These are phyloP conservation scores for Cephus nigrinus DNA, from an alignment of 2,888 invertebrate species.

Conservation along the genomic window DNA sequence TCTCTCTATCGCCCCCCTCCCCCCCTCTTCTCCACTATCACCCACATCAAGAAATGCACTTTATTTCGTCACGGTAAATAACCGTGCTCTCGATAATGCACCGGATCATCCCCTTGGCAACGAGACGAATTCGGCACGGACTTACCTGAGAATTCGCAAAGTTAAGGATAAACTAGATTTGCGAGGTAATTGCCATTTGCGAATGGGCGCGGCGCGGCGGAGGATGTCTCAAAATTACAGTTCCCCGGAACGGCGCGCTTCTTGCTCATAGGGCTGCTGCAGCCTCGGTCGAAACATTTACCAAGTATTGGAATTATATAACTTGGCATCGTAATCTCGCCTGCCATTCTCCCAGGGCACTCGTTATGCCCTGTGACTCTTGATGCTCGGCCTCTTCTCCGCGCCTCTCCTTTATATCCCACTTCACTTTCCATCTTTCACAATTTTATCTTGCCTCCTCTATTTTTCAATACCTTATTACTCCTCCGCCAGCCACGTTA, in stretches of 20 bases:
- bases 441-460: no score
- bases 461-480: no score
- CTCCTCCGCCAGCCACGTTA: no score
- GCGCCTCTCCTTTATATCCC: no score
- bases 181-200: constrained; percentile 24
- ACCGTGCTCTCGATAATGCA: constrained; percentile 25
- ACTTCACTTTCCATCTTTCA: no score
- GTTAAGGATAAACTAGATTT: constrained; percentile 24
- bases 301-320: constrained; percentile 21
- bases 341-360: constrained; percentile 12
- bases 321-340: constrained; percentile 22
- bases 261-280: constrained; percentile 12
- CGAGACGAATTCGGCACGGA: constrained; percentile 11
- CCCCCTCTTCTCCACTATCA: neutral
- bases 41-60: constrained; percentile 5
- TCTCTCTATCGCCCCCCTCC: neutral
- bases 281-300: constrained; percentile 12
- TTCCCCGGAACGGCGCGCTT: constrained; percentile 24
- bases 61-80: constrained; percentile 16
- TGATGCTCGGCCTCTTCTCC: constrained; percentile 29
- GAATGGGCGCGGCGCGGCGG: constrained; percentile 25
- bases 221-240: constrained; percentile 17
- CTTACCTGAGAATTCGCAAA: constrained; percentile 27
- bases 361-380: constrained; percentile 30
- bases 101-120: constrained; percentile 19